These are phyloP conservation scores for Antidorcas marsupialis DNA, from an alignment of 2,113 vertebrate genomes.

Conservation along the genomic window DNA sequence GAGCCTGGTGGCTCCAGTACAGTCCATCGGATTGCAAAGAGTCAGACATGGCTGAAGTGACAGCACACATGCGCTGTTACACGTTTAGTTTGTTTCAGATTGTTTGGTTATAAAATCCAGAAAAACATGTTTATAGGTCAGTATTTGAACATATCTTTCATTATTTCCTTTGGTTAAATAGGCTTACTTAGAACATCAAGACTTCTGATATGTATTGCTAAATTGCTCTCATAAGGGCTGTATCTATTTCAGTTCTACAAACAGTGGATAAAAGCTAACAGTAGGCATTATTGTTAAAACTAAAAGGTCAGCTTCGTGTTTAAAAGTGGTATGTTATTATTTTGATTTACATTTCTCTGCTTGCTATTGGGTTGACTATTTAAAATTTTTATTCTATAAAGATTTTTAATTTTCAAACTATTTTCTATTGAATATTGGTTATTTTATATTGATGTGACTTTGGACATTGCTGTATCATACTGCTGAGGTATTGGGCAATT, in stretches of 20 bases:
- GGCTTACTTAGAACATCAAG: not conserved
- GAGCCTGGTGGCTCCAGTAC: not conserved
- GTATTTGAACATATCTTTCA: not conserved
- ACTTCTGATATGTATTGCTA: not conserved
- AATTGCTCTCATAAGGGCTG: not conserved
- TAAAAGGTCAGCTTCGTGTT: not conserved
- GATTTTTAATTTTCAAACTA: not conserved
- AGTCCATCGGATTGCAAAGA: not conserved
- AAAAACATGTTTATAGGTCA: not conserved
- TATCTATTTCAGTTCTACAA: not conserved
- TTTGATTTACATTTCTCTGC: not conserved
- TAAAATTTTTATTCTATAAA: not conserved
- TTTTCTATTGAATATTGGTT: not conserved
- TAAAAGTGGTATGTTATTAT: not conserved
- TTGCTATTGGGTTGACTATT: not conserved
- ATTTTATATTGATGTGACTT: not conserved
- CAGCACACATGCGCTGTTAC: not conserved
- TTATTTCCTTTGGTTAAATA: not conserved
- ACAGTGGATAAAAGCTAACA: not conserved
- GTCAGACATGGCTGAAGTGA: not conserved
- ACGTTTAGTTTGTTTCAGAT: not conserved
- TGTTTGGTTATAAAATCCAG: not conserved
- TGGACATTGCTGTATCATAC: not conserved
- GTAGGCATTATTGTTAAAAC: not conserved
- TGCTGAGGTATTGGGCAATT: not conserved